Evolutionary conservation across 23 tunicate genomes (phyloP).

Genomic region (Botrylloides violaceus): DNA sequence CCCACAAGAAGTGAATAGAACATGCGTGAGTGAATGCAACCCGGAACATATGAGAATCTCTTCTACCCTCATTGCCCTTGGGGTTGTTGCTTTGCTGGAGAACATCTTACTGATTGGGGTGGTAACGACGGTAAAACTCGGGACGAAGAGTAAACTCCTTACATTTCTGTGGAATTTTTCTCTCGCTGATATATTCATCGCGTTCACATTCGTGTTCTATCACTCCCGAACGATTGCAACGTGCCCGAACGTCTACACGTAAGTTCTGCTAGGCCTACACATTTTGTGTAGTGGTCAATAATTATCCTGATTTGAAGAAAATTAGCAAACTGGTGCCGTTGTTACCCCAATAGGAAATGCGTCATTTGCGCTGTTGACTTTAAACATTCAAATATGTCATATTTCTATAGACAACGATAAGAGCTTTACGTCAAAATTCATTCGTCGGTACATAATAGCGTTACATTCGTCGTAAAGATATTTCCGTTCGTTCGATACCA

Average conservation of each 20-base stretch:
- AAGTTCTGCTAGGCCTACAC: slow-evolving; percentile 5
- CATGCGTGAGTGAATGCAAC: slow-evolving; percentile 3
- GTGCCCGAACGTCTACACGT: slow-evolving; percentile 44
- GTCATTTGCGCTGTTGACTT: no score
- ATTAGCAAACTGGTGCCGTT: no score
- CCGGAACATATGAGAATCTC: slow-evolving; percentile 1
- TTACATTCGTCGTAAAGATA: no score
- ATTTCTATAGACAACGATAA: no score
- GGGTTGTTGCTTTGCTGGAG: slow-evolving; percentile 1
- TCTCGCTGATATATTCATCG: slow-evolving; percentile 38
- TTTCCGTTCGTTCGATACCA: no score
- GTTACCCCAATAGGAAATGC: no score
- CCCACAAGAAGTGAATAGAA: no score
- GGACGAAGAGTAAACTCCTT: slow-evolving; percentile 35
- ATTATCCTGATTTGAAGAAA: no score
- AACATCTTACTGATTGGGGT: not conserved
- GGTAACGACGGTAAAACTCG: slow-evolving; percentile 10
- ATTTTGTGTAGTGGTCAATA: not conserved
- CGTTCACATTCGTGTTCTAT: slow-evolving; percentile 27
- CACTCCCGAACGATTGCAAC: slow-evolving; percentile 16
- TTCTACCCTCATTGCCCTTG: not conserved
- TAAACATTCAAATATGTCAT: no score
- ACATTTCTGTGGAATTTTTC: slow-evolving; percentile 70
- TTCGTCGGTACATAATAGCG: no score
- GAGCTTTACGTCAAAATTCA: no score